Evolutionary conservation across 2,113 vertebrate species (phyloP), one percentile per base, ranked within the genome.

Genomic region (Vimba vimba): DNA sequence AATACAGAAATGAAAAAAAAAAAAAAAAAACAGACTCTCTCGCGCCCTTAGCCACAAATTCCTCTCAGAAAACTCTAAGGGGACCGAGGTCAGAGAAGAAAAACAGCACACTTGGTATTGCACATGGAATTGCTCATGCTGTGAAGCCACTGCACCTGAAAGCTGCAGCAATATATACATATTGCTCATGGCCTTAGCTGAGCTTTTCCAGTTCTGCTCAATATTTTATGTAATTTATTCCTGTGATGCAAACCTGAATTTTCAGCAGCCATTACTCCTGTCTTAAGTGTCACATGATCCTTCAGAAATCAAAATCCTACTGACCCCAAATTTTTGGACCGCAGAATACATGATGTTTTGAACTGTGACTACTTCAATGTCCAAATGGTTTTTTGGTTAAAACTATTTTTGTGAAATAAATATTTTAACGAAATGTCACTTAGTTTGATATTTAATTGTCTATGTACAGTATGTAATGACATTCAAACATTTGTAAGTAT

Each of bases 31-130:
- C 7, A 0, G 7, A 69, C 66, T 27, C 27, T 23, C 68, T 79
- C 0, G 0, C 0, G 21, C 19, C 13, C 13, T 39, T 52, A 43
- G 47, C 21, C 23, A 39, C 60, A 55, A 30, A 47, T 25, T 76
- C 62, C 9, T 57, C 36, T 77, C 59, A 21, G 77, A 76, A 57
- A 47, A 36, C 78, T 81, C 50, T 79, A 82, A 43, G 62, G 79
- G 57, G 21, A 43, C 57, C 27, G 10, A 57, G 66, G 30, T 78
- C 84, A n/a, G 66, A 30, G 43, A 11, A 9, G 25, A 76, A 57
- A 81, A 66, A 30, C 36, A 19, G 33, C 39, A 55, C 5, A 43
- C 30, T 64, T 62, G 7, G 19, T 77, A 55, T 81, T 84, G 60
- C 33, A 33, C 33, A 33, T 33, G 12, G 81, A 84, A 76, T 82